Evolutionary conservation across 1,140 invertebrate species (phyloP).

Genomic region (Megathymus violae): DNA sequence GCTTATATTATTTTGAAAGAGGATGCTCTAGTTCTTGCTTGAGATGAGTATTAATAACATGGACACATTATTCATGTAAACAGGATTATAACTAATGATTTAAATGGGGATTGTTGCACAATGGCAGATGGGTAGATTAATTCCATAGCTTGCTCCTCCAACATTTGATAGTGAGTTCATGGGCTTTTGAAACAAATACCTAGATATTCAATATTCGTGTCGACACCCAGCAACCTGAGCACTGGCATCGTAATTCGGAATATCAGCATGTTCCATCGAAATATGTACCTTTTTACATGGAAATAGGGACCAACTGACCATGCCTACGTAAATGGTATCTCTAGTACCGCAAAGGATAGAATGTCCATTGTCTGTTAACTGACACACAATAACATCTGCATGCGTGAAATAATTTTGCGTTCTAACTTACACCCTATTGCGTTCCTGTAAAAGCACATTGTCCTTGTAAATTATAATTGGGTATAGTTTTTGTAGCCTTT

Average conservation of each 20-base stretch:
- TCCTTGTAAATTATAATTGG: slow-evolving; percentile 28
- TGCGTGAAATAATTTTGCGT: slow-evolving; percentile 31
- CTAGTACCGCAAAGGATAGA: slow-evolving; percentile 51
- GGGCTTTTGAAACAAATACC: slow-evolving; percentile 41
- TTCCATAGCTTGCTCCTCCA: neutral
- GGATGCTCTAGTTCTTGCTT: slow-evolving; percentile 8
- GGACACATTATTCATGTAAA: slow-evolving; percentile 8
- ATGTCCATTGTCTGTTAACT: slow-evolving; percentile 68
- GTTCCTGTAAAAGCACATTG: slow-evolving; percentile 36
- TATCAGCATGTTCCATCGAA: slow-evolving; percentile 23
- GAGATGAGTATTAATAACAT: slow-evolving; percentile 1
- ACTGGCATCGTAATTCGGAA: slow-evolving; percentile 51
- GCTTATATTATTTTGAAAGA: too few relatives aligned
- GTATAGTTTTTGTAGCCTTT: slow-evolving; percentile 47
- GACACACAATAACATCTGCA: slow-evolving; percentile 45
- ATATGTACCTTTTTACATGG: slow-evolving; percentile 1
- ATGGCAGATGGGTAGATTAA: neutral
- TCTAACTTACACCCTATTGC: slow-evolving; percentile 48
- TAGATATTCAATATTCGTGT: slow-evolving; percentile 46
- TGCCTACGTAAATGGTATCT: slow-evolving; percentile 26
- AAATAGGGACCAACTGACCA: slow-evolving; percentile 28
- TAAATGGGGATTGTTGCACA: neutral
- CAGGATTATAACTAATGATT: slow-evolving; percentile 10
- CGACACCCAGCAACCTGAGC: slow-evolving; percentile 30
- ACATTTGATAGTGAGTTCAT: slow-evolving; percentile 1